Percentiles rank a stretch among this genome's conserved stretches.
These are phyloP conservation scores for Cryptomyrus ogoouensis DNA, from an alignment of 2,113 vertebrate genomes.

Conservation along the genomic window DNA sequence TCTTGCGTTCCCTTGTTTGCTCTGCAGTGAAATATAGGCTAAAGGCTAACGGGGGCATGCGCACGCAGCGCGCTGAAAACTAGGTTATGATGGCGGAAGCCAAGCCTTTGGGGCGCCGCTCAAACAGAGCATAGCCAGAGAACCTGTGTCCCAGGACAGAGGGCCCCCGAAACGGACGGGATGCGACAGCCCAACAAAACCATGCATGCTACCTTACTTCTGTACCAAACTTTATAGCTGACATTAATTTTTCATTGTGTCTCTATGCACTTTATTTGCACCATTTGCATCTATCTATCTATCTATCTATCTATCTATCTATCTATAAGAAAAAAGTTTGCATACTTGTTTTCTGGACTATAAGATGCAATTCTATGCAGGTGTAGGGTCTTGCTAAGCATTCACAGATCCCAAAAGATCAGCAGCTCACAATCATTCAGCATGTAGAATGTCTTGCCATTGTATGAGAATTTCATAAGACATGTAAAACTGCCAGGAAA, in stretches of 20 bases:
- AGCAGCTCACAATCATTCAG: background rate
- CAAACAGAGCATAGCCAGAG: slow-evolving; percentile 40
- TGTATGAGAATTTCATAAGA: background rate
- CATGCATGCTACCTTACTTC: background rate
- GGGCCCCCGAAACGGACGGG: slow-evolving; percentile 28
- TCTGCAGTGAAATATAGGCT: background rate
- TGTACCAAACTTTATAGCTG: background rate
- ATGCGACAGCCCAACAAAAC: background rate
- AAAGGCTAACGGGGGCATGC: background rate
- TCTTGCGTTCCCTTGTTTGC: background rate
- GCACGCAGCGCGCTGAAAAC: background rate
- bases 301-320: background rate
- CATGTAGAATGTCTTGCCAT: background rate
- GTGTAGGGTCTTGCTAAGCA: background rate
- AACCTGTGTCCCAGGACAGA: slow-evolving; percentile 26
- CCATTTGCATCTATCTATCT: background rate
- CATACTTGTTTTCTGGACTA: background rate
- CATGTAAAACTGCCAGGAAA: background rate
- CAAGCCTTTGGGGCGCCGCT: slow-evolving; percentile 36
- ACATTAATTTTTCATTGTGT: background rate
- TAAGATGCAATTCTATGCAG: background rate
- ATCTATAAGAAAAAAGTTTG: background rate
- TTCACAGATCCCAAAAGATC: background rate
- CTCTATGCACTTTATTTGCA: background rate
- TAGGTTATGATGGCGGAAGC: slow-evolving; percentile 43